Percentiles rank a stretch among this genome's conserved stretches.
Evolutionary conservation across 2,888 invertebrate genomes (phyloP).

Genomic region (Melinaea marsaeus): DNA sequence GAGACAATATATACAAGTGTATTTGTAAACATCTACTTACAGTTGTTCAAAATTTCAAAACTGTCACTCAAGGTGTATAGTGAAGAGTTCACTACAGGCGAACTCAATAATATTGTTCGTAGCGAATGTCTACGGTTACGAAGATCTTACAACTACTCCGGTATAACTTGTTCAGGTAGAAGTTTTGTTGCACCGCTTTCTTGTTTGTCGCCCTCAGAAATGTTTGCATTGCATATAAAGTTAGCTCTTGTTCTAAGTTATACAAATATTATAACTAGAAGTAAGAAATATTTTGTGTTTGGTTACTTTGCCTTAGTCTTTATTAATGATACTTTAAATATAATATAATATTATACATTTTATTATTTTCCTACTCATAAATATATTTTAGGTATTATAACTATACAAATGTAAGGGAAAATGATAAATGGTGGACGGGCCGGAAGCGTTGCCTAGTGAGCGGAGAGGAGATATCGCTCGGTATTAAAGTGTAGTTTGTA

Average conservation of each 20-base stretch:
- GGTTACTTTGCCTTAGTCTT: neutral
- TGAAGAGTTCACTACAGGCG: neutral
- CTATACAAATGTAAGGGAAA: too few species aligned
- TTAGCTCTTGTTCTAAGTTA: neutral
- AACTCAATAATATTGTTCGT: neutral
- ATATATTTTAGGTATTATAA: too few species aligned
- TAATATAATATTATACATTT: too few species aligned
- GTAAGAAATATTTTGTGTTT: neutral
- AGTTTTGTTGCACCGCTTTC: slow-evolving; percentile 12
- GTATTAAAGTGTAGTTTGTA: too few species aligned
- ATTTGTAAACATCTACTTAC: neutral
- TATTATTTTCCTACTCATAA: too few species aligned
- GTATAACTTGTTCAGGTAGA: slow-evolving; percentile 8
- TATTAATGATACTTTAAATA: too few species aligned
- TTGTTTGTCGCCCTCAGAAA: slow-evolving; percentile 23
- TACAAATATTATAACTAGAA: neutral
- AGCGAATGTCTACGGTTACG: neutral
- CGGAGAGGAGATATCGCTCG: too few species aligned
- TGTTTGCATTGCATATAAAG: slow-evolving; percentile 19
- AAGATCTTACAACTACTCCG: slow-evolving; percentile 5
- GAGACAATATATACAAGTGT: too few species aligned
- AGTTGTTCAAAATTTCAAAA: neutral
- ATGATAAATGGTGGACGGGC: too few species aligned
- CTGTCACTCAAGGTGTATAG: neutral
- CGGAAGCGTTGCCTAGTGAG: too few species aligned